Percentiles rank a stretch among this genome's conserved stretches.
Conservation (phyloP, 2,888 invertebrate species). For the Aphrophora alni region DNA sequence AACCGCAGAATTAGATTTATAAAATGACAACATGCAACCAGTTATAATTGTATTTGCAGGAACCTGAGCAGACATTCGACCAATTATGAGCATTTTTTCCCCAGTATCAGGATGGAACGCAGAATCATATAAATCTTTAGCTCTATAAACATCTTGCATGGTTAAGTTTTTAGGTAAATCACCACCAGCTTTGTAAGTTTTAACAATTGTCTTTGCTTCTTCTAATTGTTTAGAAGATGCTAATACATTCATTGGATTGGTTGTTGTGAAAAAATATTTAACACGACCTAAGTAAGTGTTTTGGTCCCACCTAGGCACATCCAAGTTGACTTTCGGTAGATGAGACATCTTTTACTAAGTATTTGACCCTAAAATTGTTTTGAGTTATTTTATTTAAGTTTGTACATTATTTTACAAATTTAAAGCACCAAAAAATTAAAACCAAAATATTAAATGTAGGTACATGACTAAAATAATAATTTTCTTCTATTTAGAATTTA, state of each 20-base stretch:
- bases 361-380: too few relatives aligned
- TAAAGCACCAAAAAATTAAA: too few relatives aligned
- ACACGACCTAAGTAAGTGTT: conserved; percentile 87
- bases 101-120: conserved; percentile 99
- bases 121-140: conserved; percentile 95
- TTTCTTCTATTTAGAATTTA: too few relatives aligned
- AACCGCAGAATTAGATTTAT: conserved; percentile 88
- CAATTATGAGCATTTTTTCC: conserved; percentile 91
- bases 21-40: conserved; percentile 97
- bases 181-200: conserved; percentile 62
- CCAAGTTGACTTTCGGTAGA: conserved; percentile 65
- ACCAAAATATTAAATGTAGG: too few relatives aligned
- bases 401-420: too few relatives aligned
- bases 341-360: conserved; percentile 17
- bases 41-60: conserved; percentile 97
- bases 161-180: conserved; percentile 60
- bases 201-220: conserved; percentile 77
- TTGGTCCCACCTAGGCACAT: conserved; percentile 92
- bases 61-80: conserved; percentile 98
- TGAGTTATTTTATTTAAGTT: too few relatives aligned
- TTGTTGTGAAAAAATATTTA: conserved; percentile 88
- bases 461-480: too few relatives aligned
- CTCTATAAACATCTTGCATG: conserved; percentile 85
- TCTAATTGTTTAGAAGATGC: conserved; percentile 74
- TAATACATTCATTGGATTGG: conserved; percentile 93